Evolutionary conservation across 2,888 invertebrate species (phyloP), one percentile per base, ranked within the genome.

Genomic region (Rhagophthalmus giganteus): DNA sequence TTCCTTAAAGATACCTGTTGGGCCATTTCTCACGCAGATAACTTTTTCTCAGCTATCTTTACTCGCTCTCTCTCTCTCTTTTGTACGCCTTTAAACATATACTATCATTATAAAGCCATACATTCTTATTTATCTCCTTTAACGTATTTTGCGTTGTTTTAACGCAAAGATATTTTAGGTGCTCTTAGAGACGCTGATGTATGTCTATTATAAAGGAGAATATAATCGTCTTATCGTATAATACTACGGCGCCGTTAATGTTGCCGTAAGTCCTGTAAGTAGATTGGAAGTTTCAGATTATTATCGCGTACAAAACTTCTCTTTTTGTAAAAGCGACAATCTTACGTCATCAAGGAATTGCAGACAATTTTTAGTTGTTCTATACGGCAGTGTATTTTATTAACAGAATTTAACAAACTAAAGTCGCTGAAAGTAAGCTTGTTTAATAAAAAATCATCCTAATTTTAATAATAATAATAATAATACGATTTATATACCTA

Each of bases 51-150:
- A 12, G 10, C 31, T 30, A 16, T 10, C 13, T 27, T n/a, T n/a
- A n/a, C n/a, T n/a, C 35, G 20, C 16, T 16, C 31, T 37, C 58
- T 58, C 58, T 60, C 63, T 62, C 64, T 64, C 61, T 59, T 28
- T 39, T 8, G 20, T 15, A 14, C 15, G 5, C 14, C 24, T 35
- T 16, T 28, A 58, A 63, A 64, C 66, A 66, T 65, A 67, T 65
- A 67, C 64, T 57, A 60, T 66, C 63, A 68, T 68, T 68, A 65
- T 63, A 62, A 38, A 58, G 63, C 64, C 58, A 63, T 68, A 68
- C 64, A 65, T 69, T 65, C 66, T 65, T 68, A 67, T 69, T 68
- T 67, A 67, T 68, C 66, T 64, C 56, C 54, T 58, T 12, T 59
- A 66, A 62, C 61, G 63, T 56, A 44, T 41, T 46, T 38, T 38